These are phyloP conservation scores for Rachycentron canadum DNA, from an alignment of 2,797 vertebrate genomes.

Conservation along the genomic window DNA sequence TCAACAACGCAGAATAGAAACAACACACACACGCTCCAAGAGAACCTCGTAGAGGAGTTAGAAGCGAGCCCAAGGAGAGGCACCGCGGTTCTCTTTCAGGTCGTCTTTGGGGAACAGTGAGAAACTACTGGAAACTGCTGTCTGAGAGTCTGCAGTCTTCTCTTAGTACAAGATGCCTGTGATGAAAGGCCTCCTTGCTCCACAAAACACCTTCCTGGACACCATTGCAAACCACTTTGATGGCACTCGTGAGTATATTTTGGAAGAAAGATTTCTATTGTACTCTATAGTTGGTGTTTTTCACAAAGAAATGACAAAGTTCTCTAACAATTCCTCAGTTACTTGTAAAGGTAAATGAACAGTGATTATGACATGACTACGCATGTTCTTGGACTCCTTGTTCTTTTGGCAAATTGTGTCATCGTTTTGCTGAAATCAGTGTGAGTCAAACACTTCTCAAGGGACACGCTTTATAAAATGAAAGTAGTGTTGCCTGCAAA, in stretches of 20 bases:
- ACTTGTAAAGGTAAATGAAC: background rate
- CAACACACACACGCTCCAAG: background rate
- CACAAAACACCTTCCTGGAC: slow-evolving; percentile 93
- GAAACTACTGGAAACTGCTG: slow-evolving; percentile 10
- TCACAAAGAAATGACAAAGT: background rate
- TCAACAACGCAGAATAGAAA: background rate
- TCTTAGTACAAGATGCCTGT: slow-evolving; percentile 85
- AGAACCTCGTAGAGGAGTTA: slow-evolving; percentile 1
- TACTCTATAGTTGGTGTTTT: background rate
- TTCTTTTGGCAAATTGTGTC: background rate
- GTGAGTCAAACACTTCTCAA: background rate
- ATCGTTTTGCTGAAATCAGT: background rate
- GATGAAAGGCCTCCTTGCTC: slow-evolving; percentile 94
- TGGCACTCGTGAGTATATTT: slow-evolving; percentile 90
- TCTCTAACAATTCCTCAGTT: background rate
- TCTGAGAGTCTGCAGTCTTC: slow-evolving; percentile 9
- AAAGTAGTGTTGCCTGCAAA: slow-evolving; percentile 3
- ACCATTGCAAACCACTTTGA: slow-evolving; percentile 93
- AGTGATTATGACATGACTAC: background rate
- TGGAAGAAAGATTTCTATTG: background rate
- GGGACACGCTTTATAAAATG: background rate
- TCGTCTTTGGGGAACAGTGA: slow-evolving; percentile 31
- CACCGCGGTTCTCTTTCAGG: background rate
- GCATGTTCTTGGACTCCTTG: background rate
- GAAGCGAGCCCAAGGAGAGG: background rate